These are phyloP conservation scores for Eurytemora carolleeae DNA, from an alignment of 1,140 invertebrate species.

Conservation along the genomic window DNA sequence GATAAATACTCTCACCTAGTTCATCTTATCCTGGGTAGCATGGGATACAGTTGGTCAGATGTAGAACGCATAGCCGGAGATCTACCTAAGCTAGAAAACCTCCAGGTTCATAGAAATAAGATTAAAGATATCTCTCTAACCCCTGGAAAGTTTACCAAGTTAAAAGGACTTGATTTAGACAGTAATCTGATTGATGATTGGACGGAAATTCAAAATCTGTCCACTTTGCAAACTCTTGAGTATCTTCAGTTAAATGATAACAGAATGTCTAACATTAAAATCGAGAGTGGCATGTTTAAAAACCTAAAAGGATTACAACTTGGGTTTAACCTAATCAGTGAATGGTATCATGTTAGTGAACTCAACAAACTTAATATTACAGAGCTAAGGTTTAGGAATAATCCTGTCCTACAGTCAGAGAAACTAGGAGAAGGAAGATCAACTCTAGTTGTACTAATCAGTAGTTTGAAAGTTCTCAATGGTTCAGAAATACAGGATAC, in stretches of 20 bases:
- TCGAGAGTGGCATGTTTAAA: not conserved
- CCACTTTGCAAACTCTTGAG: not conserved
- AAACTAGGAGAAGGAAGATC: not conserved
- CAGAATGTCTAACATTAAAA: not conserved
- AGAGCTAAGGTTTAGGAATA: conserved; percentile 1
- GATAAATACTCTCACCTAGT: not conserved
- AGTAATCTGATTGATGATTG: not conserved
- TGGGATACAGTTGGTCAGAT: not conserved
- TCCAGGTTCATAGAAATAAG: not conserved
- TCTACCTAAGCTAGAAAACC: not conserved
- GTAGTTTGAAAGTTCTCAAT: conserved; percentile 6
- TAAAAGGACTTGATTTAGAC: not conserved
- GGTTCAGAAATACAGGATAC: conserved; percentile 4
- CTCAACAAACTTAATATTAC: not conserved
- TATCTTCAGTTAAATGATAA: not conserved
- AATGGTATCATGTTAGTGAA: conserved; percentile 2
- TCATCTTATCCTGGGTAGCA: not conserved
- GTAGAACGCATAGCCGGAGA: not conserved
- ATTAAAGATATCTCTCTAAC: not conserved
- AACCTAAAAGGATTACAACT: not conserved
- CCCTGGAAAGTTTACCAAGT: not conserved
- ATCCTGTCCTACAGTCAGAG: conserved; percentile 4
- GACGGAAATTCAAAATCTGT: not conserved
- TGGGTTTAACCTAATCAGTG: not conserved
- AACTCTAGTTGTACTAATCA: not conserved